Evolutionary conservation across 2,888 invertebrate species (phyloP).

Genomic region (Frankliniella intonsa): DNA sequence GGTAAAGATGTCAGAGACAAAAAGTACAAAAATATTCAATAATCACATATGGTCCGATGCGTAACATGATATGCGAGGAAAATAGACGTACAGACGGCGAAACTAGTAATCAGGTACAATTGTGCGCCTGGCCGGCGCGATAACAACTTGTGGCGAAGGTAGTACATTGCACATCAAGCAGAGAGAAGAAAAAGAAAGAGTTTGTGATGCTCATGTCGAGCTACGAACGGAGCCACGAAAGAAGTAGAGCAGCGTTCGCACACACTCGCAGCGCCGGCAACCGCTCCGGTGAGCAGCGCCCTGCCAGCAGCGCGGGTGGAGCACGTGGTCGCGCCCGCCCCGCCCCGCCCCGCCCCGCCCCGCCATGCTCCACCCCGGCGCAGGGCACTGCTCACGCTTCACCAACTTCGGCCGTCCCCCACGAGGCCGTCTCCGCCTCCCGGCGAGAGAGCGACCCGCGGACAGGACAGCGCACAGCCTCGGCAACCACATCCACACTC

Average conservation of each 20-base stretch:
- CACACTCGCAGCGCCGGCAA: slow-evolving; percentile 3
- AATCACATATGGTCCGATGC: not conserved
- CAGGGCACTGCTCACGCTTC: not conserved
- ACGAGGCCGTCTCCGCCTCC: not conserved
- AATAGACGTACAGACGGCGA: no score
- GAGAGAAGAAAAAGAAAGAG: not conserved
- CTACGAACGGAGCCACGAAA: not conserved
- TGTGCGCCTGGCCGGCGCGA: not conserved
- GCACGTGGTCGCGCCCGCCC: not conserved
- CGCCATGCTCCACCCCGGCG: not conserved
- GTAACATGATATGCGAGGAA: no score
- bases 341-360: not conserved
- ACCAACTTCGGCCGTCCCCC: not conserved
- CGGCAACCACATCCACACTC: not conserved
- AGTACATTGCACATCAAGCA: not conserved
- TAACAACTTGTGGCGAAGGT: not conserved
- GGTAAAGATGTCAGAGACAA: not conserved
- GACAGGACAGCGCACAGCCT: not conserved
- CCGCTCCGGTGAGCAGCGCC: not conserved
- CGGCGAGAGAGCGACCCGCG: not conserved
- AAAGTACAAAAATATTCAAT: not conserved
- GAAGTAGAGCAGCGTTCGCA: not conserved
- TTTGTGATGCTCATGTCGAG: not conserved
- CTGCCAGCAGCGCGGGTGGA: not conserved
- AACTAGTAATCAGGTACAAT: not conserved